Conservation (phyloP, 2,888 invertebrate species). For the Platycnemis pennipes region DNA sequence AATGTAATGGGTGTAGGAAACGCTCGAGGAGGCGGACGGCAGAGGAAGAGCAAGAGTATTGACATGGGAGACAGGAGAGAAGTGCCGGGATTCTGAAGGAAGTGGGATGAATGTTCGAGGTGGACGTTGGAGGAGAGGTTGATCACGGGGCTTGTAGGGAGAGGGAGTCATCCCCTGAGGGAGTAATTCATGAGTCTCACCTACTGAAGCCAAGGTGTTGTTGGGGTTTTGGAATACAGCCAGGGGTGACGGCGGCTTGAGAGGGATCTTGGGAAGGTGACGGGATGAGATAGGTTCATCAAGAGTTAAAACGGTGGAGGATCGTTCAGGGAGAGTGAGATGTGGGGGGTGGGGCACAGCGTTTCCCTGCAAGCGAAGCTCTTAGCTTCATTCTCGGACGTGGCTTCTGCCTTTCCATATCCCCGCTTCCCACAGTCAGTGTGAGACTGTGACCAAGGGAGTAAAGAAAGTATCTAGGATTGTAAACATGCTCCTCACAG, state of each 20-base stretch:
- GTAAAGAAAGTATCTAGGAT: background rate
- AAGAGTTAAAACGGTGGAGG: conserved; percentile 23
- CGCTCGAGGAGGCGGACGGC: background rate
- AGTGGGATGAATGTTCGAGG: background rate
- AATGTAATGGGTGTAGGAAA: background rate
- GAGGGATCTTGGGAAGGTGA: background rate
- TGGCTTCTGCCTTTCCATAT: background rate
- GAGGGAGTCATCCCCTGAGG: background rate
- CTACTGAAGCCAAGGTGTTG: conserved; percentile 35
- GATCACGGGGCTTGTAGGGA: background rate
- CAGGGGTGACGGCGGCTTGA: background rate
- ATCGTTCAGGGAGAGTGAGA: background rate
- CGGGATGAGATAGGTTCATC: conserved; percentile 44
- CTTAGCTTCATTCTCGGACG: background rate
- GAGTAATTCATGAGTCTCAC: conserved; percentile 23
- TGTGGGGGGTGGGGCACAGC: background rate
- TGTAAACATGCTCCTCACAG: background rate
- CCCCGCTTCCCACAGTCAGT: background rate
- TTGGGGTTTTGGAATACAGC: background rate
- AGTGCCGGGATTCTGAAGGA: background rate
- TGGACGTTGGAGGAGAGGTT: background rate
- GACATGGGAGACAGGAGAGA: background rate
- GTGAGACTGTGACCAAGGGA: background rate
- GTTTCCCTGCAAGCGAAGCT: background rate
- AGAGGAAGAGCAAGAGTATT: background rate